These are phyloP conservation scores for Colletes collaris DNA, from an alignment of 2,888 invertebrate genomes.

Conservation along the genomic window DNA sequence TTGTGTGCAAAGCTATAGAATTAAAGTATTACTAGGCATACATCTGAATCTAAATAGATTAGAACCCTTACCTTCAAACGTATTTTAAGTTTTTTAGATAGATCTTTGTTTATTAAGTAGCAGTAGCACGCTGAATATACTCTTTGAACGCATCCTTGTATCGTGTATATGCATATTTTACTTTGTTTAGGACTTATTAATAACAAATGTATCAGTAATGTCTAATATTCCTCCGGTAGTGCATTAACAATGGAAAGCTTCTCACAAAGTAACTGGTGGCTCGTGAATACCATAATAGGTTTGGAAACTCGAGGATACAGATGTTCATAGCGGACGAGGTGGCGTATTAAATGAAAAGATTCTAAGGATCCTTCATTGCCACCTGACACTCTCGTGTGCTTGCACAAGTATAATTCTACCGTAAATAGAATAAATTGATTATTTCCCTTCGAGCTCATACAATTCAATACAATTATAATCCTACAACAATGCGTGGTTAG, in stretches of 20 bases:
- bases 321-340: constrained; percentile 40
- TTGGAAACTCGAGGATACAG: constrained; percentile 50
- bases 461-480: background rate
- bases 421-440: constrained; percentile 23
- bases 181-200: background rate
- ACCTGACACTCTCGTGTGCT: constrained; percentile 48
- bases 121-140: no score
- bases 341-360: constrained; percentile 41
- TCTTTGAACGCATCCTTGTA: no score
- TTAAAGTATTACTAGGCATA: no score
- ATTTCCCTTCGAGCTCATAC: background rate
- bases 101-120: no score
- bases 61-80: no score
- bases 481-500: background rate
- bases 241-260: constrained; percentile 16
- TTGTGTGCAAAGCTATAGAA: no score
- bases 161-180: background rate
- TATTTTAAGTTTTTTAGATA: no score
- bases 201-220: background rate
- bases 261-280: background rate
- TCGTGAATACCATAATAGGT: constrained; percentile 38
- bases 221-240: constrained; percentile 3
- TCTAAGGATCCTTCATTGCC: constrained; percentile 57
- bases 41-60: no score
- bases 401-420: constrained; percentile 3